phyloP scores from a whole-genome alignment of 2,888 invertebrate genomes.

The Nomada goodeniana region DNA sequence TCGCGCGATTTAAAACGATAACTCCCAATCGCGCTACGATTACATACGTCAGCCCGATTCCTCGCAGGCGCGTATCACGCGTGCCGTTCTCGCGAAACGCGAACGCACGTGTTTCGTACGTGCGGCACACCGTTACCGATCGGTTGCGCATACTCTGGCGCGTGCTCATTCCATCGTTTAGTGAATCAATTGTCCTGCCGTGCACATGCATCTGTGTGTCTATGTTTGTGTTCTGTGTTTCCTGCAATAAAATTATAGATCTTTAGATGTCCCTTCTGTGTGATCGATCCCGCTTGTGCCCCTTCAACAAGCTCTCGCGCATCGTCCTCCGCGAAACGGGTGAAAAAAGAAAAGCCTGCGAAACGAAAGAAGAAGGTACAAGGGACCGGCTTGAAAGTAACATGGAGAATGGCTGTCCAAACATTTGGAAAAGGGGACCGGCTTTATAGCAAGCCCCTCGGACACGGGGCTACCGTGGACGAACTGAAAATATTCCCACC shows the following conservation, averaged over 20 bases:
- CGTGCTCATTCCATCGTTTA: neutral
- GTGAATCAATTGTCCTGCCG: constrained; percentile 30
- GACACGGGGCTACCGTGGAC: constrained; percentile 46
- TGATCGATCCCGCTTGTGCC: constrained; percentile 62
- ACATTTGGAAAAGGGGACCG: constrained; percentile 4
- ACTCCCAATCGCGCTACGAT: constrained; percentile 59
- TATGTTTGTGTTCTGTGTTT: neutral
- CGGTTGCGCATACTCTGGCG: no score
- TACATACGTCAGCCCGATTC: constrained; percentile 59
- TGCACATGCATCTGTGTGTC: constrained; percentile 15
- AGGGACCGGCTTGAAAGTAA: constrained; percentile 21
- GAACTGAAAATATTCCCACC: constrained; percentile 39
- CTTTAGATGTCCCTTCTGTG: constrained; percentile 44
- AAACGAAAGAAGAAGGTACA: constrained; percentile 45
- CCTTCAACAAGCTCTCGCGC: constrained; percentile 58
- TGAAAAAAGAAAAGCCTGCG: constrained; percentile 20
- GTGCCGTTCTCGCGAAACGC: neutral
- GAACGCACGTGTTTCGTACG: neutral
- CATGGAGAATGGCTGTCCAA: constrained; percentile 19
- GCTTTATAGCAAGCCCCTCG: constrained; percentile 31
- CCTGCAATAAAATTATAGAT: constrained; percentile 47
- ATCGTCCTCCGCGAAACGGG: constrained; percentile 57
- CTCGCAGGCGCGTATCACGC: constrained; percentile 50
- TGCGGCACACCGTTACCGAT: neutral
- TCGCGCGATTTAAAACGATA: constrained; percentile 60